Evolutionary conservation across 1,140 invertebrate species (phyloP), one percentile per base, ranked within the genome.

Genomic region (Tetranychus cinnabarinus): DNA sequence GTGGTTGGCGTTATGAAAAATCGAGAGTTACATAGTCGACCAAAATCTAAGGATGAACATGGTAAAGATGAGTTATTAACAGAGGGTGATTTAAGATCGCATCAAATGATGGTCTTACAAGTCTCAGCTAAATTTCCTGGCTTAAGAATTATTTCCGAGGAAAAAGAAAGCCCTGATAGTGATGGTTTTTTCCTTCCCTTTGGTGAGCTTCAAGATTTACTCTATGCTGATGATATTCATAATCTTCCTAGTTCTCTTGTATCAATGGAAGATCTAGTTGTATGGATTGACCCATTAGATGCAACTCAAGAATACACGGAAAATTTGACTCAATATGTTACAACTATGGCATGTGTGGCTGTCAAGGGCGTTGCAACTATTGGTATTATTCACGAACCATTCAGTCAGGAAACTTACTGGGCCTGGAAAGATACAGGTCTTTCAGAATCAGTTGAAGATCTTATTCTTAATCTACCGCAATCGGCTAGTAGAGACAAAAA

Each of bases 251-350:
- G 75, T 63, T 69, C 70, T 52, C 64, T 67, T 8, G 70, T 77
- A 8, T 66, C 71, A 12, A 56, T 69, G 35, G 68, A 70, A 31
- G 71, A 77, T 54, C 69, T 79, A 36, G 68, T 74, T n/a, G 72
- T 79, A 15, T 80, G 78, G 78, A 88, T 97, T 66, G 95, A 98
- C 79, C 95, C 95, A 31, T 75, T 98, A 13, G 95, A 98, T 79
- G 95, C 95, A 6, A 98, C 95, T 2, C 82, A 97, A 76, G 95
- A 98, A 76, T 98, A 86, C 72, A 96, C 76, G 88, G 90, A 95
- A 78, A 81, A 84, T 69, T 72, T 93, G 7, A 78, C 82, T 58
- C 68, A 90, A 59, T 97, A 89, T 79, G 92, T 98, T 2, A 97
- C 93, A 15, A 89, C 86, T 2, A 97, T 98, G 93, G 88, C 96